Base-by-base conservation (phyloP, 2,888 invertebrate species). In the Sesia apiformis region DNA sequence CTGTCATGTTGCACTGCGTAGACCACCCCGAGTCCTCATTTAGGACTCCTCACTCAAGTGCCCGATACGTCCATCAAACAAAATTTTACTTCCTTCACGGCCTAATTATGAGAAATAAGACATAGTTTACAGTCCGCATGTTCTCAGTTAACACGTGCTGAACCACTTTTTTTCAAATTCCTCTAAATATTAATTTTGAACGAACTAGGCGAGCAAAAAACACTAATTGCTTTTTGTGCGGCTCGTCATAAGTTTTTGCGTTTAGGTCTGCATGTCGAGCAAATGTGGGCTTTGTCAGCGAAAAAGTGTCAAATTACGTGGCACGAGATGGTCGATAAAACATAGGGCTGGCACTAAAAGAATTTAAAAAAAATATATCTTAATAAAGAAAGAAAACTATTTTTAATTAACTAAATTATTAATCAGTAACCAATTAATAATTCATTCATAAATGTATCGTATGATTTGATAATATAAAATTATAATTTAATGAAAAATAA, bases 41-140 rank as follows among this genome's bases (percentile, higher is more conserved):
- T 23, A 23, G 23, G 23, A 23, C 23, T 23, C 62, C 66, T 65
- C 65, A 57, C 23, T 53, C 43, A 55, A 57, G 53, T 56, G 38
- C 51, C 51, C 51, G 57, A 55, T 56, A 56, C 57, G 55, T 58
- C 59, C 40, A 53, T 58, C 56, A 60, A 49, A 70, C 64, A 67
- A 72, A 70, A 63, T 62, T 67, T 66, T 56, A 62, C 68, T 63
- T 72, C 67, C 80, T 81, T 81, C 81, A 78, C 84, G 77, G 77
- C 70, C 84, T 88, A 89, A 89, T 89, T 88, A 87, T 81, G 81
- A 85, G 76, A 85, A 88, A 87, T 88, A 87, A 87, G 84, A 82
- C 83, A 82, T 86, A 84, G 69, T 81, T 81, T 72, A 72, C 74
- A 75, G 69, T 81, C 78, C 78, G 67, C 78, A 76, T 81, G 72